Percentiles rank a stretch among this genome's conserved stretches.
These are phyloP conservation scores for Encarsia formosa DNA, from an alignment of 2,888 invertebrate genomes.

Conservation along the genomic window DNA sequence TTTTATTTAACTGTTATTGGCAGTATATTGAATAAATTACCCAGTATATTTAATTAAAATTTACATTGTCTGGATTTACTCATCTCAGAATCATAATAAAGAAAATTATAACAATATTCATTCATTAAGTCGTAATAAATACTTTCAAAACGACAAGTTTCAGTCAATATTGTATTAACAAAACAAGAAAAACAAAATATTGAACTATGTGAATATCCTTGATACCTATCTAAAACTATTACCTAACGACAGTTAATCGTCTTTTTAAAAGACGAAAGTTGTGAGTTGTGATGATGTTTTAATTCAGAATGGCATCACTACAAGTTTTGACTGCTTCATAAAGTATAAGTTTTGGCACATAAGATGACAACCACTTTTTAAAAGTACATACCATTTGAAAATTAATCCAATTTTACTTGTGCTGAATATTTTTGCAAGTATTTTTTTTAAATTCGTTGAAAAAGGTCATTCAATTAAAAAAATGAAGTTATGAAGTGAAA, in stretches of 20 bases:
- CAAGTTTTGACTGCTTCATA: slow-evolving; percentile 17
- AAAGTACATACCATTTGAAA: no score
- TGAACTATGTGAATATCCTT: neutral
- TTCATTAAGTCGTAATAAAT: slow-evolving; percentile 12
- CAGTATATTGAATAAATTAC: slow-evolving; percentile 7
- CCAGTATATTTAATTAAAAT: slow-evolving; percentile 7
- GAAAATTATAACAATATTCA: slow-evolving; percentile 7
- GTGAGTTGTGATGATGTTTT: neutral
- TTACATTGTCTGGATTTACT: slow-evolving; percentile 7
- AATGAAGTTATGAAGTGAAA: no score
- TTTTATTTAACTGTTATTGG: no score
- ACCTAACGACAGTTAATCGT: neutral
- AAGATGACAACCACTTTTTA: slow-evolving; percentile 25
- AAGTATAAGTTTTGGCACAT: slow-evolving; percentile 36
- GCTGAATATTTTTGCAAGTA: no score
- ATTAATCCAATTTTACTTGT: no score
- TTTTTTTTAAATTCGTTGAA: no score
- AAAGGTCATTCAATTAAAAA: no score
- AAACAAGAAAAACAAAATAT: slow-evolving; percentile 10
- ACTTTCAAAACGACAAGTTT: slow-evolving; percentile 14
- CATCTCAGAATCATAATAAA: no score
- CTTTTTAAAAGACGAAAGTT: slow-evolving; percentile 1
- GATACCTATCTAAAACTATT: slow-evolving; percentile 5
- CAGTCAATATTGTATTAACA: slow-evolving; percentile 19
- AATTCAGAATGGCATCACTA: slow-evolving; percentile 34